These are phyloP conservation scores for Electrona antarctica DNA, from an alignment of 2,113 vertebrate genomes.

Conservation along the genomic window DNA sequence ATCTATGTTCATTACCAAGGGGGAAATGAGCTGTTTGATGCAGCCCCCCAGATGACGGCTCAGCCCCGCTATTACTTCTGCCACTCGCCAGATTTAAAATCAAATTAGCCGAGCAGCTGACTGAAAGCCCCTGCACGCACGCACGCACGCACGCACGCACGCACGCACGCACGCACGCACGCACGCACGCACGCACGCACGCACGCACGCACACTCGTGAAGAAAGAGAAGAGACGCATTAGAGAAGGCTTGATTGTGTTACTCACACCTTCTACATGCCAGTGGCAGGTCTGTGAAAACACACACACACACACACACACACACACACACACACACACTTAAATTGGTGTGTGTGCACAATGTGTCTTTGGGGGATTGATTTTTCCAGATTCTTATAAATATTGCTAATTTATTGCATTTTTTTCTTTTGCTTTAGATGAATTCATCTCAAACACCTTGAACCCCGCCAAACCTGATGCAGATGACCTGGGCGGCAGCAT, in stretches of 20 bases:
- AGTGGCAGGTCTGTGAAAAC: conserved; percentile 1
- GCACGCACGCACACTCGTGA: conserved; percentile 9
- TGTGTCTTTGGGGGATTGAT: conserved; percentile 37
- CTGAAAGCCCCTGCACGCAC: conserved; percentile 56
- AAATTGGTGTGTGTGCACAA: conserved; percentile 17
- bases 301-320: background rate
- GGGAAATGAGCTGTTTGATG: conserved; percentile 44
- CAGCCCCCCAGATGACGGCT: conserved; percentile 50
- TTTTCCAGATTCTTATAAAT: conserved; percentile 29
- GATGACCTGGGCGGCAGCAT: too few species aligned
- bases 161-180: background rate
- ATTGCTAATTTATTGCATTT: too few species aligned
- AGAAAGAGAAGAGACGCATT: background rate
- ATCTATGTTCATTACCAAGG: conserved; percentile 49
- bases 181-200: conserved; percentile 7
- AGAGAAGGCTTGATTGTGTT: conserved; percentile 30
- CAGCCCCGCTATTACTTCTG: conserved; percentile 48
- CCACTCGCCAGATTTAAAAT: conserved; percentile 65
- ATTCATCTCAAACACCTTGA: too few species aligned
- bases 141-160: background rate
- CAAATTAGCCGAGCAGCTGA: conserved; percentile 64
- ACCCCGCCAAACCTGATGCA: too few species aligned
- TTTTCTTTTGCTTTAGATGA: too few species aligned
- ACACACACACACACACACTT: background rate
- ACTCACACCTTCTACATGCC: conserved; percentile 32